phyloP scores from a whole-genome alignment of 2,113 vertebrate species.

The Acanthisitta chloris region DNA sequence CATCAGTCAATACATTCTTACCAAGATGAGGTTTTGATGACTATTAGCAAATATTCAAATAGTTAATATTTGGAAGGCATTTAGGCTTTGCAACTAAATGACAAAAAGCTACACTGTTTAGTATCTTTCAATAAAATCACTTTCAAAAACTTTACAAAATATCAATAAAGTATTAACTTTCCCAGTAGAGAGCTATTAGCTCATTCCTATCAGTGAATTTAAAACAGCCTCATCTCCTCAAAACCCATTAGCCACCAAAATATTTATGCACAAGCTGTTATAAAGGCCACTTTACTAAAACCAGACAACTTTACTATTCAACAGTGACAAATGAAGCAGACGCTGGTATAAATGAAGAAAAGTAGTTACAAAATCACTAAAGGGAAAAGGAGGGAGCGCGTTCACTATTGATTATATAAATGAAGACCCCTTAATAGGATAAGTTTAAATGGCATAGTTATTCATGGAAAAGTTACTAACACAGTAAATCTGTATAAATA shows the following conservation, averaged over 20 bases:
- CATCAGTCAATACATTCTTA: not conserved
- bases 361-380: not conserved
- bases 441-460: conserved; percentile 30
- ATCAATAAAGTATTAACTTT: not conserved
- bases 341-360: conserved; percentile 5
- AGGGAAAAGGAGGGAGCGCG: not conserved
- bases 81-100: not conserved
- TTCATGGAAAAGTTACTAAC: conserved; percentile 46
- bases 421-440: not conserved
- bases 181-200: not conserved
- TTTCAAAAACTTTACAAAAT: not conserved
- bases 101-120: not conserved
- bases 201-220: not conserved
- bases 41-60: not conserved
- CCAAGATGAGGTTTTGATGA: not conserved
- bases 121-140: not conserved
- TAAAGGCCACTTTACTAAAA: not conserved
- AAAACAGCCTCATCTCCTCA: not conserved
- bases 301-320: not conserved
- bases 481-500: conserved; percentile 61
- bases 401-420: not conserved
- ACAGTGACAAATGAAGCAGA: not conserved
- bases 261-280: not conserved
- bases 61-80: not conserved
- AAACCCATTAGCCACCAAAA: conserved; percentile 38